These are phyloP conservation scores for Drosophila nigritarsus DNA, from an alignment of 2,888 invertebrate species.

Conservation along the genomic window DNA sequence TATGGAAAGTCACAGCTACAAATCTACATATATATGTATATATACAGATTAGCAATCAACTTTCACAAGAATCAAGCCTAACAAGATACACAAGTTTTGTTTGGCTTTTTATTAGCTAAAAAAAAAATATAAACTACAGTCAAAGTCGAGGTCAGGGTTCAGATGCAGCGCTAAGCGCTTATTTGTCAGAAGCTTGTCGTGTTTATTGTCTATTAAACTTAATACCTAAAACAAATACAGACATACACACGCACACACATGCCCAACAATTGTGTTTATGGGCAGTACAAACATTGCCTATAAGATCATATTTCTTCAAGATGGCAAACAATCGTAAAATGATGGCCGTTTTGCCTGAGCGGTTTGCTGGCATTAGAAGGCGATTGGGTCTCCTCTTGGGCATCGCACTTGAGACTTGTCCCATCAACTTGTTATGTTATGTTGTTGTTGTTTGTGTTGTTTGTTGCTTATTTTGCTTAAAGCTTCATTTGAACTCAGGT, in stretches of 20 bases:
- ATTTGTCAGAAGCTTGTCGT: slow-evolving; percentile 50
- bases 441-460: slow-evolving; percentile 9
- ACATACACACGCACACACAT: slow-evolving; percentile 15
- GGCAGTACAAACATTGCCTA: slow-evolving; percentile 58
- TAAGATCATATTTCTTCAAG: slow-evolving; percentile 72
- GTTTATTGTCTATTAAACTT: slow-evolving; percentile 66
- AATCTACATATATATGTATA: not conserved
- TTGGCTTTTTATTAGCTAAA: slow-evolving; percentile 25
- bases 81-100: slow-evolving; percentile 51
- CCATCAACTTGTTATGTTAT: slow-evolving; percentile 14
- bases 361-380: slow-evolving; percentile 66
- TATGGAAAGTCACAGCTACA: slow-evolving; percentile 28
- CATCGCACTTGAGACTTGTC: slow-evolving; percentile 35
- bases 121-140: slow-evolving; percentile 23
- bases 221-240: slow-evolving; percentile 54
- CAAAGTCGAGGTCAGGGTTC: slow-evolving; percentile 71
- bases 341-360: slow-evolving; percentile 75
- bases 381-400: slow-evolving; percentile 20
- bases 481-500: slow-evolving; percentile 37
- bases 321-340: slow-evolving; percentile 58
- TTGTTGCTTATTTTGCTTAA: slow-evolving; percentile 23
- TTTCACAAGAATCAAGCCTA: slow-evolving; percentile 64
- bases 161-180: slow-evolving; percentile 31
- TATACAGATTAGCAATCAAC: slow-evolving; percentile 34
- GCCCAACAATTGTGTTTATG: slow-evolving; percentile 9